These are phyloP conservation scores for Syngnathus scovelli DNA, from an alignment of 2,113 vertebrate genomes.

Conservation along the genomic window DNA sequence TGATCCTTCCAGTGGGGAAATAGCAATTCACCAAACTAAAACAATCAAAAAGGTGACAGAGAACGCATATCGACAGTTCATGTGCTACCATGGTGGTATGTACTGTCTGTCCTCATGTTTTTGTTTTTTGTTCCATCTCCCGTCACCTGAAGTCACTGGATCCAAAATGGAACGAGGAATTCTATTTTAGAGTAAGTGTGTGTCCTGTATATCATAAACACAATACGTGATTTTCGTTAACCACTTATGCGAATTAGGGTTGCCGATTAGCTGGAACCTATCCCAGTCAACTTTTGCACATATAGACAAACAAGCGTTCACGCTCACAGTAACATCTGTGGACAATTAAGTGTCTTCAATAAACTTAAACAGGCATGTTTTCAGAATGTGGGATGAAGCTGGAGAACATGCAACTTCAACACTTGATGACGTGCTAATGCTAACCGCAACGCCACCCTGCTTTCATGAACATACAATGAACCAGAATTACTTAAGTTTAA, in stretches of 20 bases:
- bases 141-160: conserved; percentile 77
- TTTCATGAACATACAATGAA: neutral
- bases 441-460: neutral
- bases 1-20: conserved; percentile 80
- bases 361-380: neutral
- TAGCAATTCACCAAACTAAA: conserved; percentile 89
- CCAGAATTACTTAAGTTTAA: neutral
- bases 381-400: neutral
- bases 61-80: neutral
- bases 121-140: conserved; percentile 7
- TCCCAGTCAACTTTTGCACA: no score
- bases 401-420: neutral
- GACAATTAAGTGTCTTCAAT: neutral
- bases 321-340: no score
- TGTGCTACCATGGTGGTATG: neutral
- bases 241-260: no score
- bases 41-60: conserved; percentile 88
- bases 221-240: no score
- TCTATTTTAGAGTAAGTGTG: conserved; percentile 87
- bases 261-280: no score
- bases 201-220: neutral
- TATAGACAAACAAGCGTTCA: no score
- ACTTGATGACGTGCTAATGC: neutral
- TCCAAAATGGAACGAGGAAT: conserved; percentile 96
- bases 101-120: neutral